phyloP scores from a whole-genome alignment of 2,888 invertebrate genomes.

The Acanthacorydalis orientalis region DNA sequence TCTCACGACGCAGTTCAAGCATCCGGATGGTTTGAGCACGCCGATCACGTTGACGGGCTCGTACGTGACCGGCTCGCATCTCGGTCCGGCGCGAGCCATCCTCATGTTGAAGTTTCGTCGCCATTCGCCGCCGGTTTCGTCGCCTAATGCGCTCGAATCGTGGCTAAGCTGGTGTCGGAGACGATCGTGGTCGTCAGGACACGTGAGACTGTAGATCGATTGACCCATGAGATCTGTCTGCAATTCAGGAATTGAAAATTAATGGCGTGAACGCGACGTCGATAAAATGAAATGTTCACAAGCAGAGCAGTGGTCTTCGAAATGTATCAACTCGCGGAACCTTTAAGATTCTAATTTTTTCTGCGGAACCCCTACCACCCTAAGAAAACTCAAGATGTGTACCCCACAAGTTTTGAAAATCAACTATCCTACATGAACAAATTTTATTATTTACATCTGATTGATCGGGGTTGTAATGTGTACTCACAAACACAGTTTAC shows the following conservation, averaged over 20 bases:
- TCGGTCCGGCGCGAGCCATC: constrained; percentile 48
- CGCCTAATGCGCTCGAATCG: constrained; percentile 19
- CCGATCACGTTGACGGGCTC: constrained; percentile 56
- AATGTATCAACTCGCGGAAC: too few relatives aligned
- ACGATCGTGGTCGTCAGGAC: constrained; percentile 60
- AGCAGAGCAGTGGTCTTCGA: too few relatives aligned
- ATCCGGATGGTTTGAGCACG: constrained; percentile 19
- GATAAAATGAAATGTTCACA: background rate
- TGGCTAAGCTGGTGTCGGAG: constrained; percentile 43
- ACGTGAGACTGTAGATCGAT: constrained; percentile 65
- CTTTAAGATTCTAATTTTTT: too few relatives aligned
- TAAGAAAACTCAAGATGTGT: too few relatives aligned
- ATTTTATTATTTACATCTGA: too few relatives aligned
- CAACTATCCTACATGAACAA: too few relatives aligned
- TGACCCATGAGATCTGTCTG: constrained; percentile 73
- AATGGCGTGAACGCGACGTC: background rate
- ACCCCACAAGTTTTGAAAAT: too few relatives aligned
- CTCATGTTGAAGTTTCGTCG: constrained; percentile 32
- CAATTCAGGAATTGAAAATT: constrained; percentile 14
- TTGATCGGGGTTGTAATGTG: too few relatives aligned
- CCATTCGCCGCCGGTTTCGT: constrained; percentile 31
- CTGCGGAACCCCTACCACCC: too few relatives aligned
- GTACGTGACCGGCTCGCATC: constrained; percentile 54
- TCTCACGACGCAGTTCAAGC: constrained; percentile 53
- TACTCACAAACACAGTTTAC: too few relatives aligned